A percentile compares a stretch with the other conserved stretches of the same genome.
Conservation (phyloP, 2,113 vertebrate genomes). For the Cebus imitator region DNA sequence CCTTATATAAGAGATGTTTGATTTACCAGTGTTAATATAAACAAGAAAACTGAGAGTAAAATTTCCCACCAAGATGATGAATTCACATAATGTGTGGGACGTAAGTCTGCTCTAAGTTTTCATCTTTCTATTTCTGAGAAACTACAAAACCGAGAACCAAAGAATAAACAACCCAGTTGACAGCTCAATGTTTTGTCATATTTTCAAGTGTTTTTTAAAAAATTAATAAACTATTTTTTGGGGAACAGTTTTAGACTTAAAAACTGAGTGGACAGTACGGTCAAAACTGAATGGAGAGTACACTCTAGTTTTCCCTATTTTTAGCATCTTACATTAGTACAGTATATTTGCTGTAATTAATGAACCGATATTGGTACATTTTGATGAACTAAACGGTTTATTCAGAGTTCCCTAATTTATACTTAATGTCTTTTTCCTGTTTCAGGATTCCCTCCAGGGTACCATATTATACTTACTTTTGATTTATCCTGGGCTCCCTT, state of each 20-base stretch:
- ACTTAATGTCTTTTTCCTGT: not conserved
- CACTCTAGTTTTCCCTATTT: not conserved
- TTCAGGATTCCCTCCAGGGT: not conserved
- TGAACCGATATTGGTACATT: not conserved
- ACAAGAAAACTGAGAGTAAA: not conserved
- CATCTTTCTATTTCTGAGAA: slow-evolving; percentile 17
- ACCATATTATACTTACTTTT: not conserved
- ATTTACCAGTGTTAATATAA: not conserved
- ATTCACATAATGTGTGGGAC: not conserved
- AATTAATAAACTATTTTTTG: not conserved
- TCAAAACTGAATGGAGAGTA: not conserved
- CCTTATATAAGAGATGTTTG: not conserved
- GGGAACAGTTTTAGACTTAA: slow-evolving; percentile 1
- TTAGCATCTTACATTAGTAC: not conserved
- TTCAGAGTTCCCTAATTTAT: not conserved
- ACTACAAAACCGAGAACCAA: not conserved
- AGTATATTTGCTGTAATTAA: not conserved
- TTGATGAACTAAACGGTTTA: not conserved
- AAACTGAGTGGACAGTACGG: not conserved
- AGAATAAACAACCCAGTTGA: not conserved
- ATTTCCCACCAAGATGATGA: not conserved
- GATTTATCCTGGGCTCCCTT: not conserved
- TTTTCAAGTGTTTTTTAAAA: not conserved
- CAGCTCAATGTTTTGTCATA: not conserved
- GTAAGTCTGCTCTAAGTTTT: slow-evolving; percentile 9